These are phyloP conservation scores for Thamnaconus septentrionalis DNA, from an alignment of 2,113 vertebrate genomes.

Conservation along the genomic window DNA sequence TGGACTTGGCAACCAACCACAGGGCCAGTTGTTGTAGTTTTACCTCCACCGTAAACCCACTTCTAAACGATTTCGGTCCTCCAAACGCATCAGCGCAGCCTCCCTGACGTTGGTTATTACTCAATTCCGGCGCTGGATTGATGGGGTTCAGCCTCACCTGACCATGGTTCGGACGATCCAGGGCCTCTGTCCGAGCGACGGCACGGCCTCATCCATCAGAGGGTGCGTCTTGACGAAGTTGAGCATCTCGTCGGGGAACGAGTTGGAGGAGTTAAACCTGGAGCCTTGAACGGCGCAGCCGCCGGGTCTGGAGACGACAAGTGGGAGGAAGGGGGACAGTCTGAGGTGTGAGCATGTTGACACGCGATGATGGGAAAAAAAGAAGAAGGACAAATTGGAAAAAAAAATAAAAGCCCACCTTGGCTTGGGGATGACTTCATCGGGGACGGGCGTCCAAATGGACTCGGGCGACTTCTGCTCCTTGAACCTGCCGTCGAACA, in stretches of 20 bases:
- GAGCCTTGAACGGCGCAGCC: constrained; percentile 86
- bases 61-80: no score
- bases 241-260: constrained; percentile 94
- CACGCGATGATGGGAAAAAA: no score
- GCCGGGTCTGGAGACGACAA: constrained; percentile 80
- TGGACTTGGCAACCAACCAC: no score
- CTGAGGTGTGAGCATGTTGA: no score
- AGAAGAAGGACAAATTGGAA: no score
- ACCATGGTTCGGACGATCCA: constrained; percentile 93
- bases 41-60: no score
- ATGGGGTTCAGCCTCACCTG: constrained; percentile 75
- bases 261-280: constrained; percentile 89
- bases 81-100: no score
- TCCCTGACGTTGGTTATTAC: no score
- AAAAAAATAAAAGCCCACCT: constrained; percentile 71
- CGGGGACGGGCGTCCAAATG: constrained; percentile 92
- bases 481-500: constrained; percentile 93
- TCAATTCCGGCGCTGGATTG: not conserved
- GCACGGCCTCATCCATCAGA: constrained; percentile 92
- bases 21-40: no score
- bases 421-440: constrained; percentile 90
- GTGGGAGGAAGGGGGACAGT: no score
- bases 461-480: constrained; percentile 95
- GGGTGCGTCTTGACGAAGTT: constrained; percentile 95
- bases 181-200: constrained; percentile 85